Evolutionary conservation across 2,888 invertebrate genomes (phyloP), one percentile per base, ranked within the genome.

Genomic region (Callyntrura guangdongensis): DNA sequence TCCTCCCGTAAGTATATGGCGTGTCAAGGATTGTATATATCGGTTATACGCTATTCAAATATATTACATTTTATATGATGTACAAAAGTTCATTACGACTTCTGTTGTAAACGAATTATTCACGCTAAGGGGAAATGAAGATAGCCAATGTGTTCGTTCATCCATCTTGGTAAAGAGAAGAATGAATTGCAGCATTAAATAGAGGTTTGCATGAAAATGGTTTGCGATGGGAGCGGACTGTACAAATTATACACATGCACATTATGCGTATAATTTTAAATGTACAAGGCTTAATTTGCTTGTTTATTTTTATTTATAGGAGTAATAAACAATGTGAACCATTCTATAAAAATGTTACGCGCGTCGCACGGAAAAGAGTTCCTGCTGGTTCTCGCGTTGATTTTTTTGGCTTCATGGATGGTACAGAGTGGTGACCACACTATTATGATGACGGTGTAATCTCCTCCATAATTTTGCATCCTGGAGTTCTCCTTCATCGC

Each of bases 31-130:
- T 53, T 53, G 22, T n/a, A 69, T 47, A 72, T 47, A 36, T 72
- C 12, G 9, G n/a, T n/a, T n/a, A n/a, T 72, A 45, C 20, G 3
- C 9, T 64, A 64, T 17, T 11, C 20, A 22, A 12, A 36, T 72
- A 72, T 22, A 77, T 22, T 56, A 27, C 45, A n/a, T n/a, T n/a
- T n/a, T 36, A 6, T 36, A 36, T 36, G 36, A 36, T 56, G 56
- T 36, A 81, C 59, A 81, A 81, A 81, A 82, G 20, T 56, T 77
- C 27, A n/a, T n/a, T n/a, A n/a, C n/a, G n/a, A n/a, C n/a, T n/a
- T 56, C 49, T 77, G 49, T 25, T 3, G 11, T 1, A 22, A n/a
- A 64, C 64, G 6, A 47, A 72, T 47, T 47, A 72, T 47, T 17
- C 72, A 72, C 25, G 79, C 79, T n/a, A 79, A 20, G 53, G 79